Evolutionary conservation across 1,140 invertebrate genomes (phyloP).

Genomic region (Chrysopa pallens): DNA sequence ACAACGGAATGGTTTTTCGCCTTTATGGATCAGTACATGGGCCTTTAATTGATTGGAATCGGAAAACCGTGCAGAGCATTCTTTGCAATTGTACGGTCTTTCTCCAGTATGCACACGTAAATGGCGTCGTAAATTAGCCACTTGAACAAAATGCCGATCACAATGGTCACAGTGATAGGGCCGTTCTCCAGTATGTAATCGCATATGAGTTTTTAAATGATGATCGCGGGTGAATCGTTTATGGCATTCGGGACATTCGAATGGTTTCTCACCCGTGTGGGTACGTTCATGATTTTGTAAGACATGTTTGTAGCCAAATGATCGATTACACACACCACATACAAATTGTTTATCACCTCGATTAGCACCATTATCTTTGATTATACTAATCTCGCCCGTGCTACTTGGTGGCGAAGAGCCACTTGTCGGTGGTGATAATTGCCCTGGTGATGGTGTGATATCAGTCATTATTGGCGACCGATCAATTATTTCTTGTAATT

Average conservation of each 20-base stretch:
- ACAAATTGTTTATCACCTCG: constrained; percentile 65
- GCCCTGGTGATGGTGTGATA: constrained; percentile 21
- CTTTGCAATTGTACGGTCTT: constrained; percentile 78
- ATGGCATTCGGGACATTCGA: constrained; percentile 85
- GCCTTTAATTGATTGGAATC: constrained; percentile 89
- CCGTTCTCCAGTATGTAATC: constrained; percentile 84
- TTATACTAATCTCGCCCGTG: constrained; percentile 22
- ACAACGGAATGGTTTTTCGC: constrained; percentile 76
- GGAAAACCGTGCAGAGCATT: constrained; percentile 79
- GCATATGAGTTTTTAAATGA: constrained; percentile 83
- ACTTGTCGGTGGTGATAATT: constrained; percentile 26
- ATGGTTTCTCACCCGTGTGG: constrained; percentile 92
- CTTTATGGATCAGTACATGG: constrained; percentile 73
- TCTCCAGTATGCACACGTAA: constrained; percentile 91
- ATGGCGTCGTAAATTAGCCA: constrained; percentile 84
- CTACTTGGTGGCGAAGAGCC: constrained; percentile 29
- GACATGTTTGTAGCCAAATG: constrained; percentile 89
- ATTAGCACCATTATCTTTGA: constrained; percentile 27
- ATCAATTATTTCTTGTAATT: constrained; percentile 19
- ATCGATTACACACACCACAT: constrained; percentile 68
- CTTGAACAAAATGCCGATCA: constrained; percentile 82
- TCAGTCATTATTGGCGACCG: constrained; percentile 13
- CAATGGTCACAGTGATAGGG: constrained; percentile 84
- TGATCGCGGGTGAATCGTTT: constrained; percentile 93
- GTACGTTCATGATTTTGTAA: constrained; percentile 91